Percentiles rank a stretch among this genome's conserved stretches.
Conservation (phyloP, 2,888 invertebrate genomes). For the Creontiades dilutus region DNA sequence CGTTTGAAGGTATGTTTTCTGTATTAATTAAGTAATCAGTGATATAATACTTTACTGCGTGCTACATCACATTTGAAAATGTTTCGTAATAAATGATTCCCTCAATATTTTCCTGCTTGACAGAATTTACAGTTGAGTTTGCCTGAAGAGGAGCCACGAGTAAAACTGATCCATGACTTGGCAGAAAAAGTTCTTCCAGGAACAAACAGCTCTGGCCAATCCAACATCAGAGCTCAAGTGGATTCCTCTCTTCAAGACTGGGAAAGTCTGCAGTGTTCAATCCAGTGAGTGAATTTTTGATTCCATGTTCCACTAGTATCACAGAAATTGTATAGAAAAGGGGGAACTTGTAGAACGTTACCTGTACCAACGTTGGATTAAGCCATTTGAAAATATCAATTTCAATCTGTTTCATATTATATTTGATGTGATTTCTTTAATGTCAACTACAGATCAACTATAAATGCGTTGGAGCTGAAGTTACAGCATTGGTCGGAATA, state of each 20-base stretch:
- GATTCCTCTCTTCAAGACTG: slow-evolving; percentile 94
- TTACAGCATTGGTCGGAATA: slow-evolving; percentile 95
- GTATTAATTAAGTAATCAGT: not conserved
- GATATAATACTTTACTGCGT: too few relatives aligned
- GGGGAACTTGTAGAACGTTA: too few relatives aligned
- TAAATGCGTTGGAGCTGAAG: slow-evolving; percentile 89
- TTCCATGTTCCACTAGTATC: not conserved
- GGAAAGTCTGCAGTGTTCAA: slow-evolving; percentile 88
- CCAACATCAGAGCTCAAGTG: slow-evolving; percentile 91
- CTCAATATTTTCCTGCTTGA: slow-evolving; percentile 61
- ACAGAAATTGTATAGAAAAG: not conserved
- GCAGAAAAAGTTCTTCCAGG: slow-evolving; percentile 94
- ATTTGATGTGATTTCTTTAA: not conserved
- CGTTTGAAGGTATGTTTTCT: slow-evolving; percentile 82
- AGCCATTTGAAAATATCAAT: not conserved
- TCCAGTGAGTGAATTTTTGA: slow-evolving; percentile 79
- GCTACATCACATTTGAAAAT: too few relatives aligned
- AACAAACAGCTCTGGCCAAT: slow-evolving; percentile 89
- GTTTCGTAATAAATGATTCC: too few relatives aligned
- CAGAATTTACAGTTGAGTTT: slow-evolving; percentile 87
- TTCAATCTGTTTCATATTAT: not conserved
- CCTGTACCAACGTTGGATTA: not conserved
- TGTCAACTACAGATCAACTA: slow-evolving; percentile 81
- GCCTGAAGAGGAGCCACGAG: slow-evolving; percentile 91
- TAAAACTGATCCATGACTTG: slow-evolving; percentile 88